A percentile compares a stretch with the other conserved stretches of the same genome.
These are phyloP conservation scores for Volucella inanis DNA, from an alignment of 2,888 invertebrate genomes.

Conservation along the genomic window DNA sequence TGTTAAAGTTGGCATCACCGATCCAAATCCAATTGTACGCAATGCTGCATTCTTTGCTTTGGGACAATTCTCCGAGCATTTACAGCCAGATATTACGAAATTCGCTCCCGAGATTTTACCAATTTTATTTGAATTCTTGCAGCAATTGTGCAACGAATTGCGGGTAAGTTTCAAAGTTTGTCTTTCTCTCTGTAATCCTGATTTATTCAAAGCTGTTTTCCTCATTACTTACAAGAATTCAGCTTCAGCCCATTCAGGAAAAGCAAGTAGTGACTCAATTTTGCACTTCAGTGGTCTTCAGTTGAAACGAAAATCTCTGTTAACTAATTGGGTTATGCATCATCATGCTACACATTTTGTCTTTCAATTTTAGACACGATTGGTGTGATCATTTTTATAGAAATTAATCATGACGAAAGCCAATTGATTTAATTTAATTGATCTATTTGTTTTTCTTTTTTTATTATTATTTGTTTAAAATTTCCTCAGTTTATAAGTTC, in stretches of 20 bases:
- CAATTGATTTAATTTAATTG: neutral
- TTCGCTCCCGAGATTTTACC: constrained; percentile 89
- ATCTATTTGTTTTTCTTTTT: constrained; percentile 30
- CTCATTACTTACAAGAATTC: constrained; percentile 63
- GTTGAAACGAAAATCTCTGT: constrained; percentile 81
- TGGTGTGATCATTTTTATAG: constrained; percentile 68
- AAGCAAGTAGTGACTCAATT: constrained; percentile 79
- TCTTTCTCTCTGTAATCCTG: constrained; percentile 51
- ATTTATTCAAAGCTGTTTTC: constrained; percentile 74
- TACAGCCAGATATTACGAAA: constrained; percentile 91
- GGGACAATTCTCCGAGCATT: constrained; percentile 91
- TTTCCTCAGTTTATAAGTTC: neutral
- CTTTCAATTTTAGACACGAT: constrained; percentile 68
- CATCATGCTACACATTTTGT: constrained; percentile 51
- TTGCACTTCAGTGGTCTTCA: constrained; percentile 80
- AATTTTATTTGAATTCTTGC: constrained; percentile 88
- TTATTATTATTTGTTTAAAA: constrained; percentile 21
- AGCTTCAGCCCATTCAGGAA: constrained; percentile 75
- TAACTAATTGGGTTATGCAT: constrained; percentile 79
- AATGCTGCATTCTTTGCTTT: constrained; percentile 91
- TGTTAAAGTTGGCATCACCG: constrained; percentile 88
- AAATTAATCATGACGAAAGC: constrained; percentile 43
- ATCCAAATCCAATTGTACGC: constrained; percentile 86
- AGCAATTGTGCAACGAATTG: constrained; percentile 85
- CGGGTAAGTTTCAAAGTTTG: constrained; percentile 80